phyloP scores from a whole-genome alignment of 2,888 invertebrate species.

The Drosophila rellima region DNA sequence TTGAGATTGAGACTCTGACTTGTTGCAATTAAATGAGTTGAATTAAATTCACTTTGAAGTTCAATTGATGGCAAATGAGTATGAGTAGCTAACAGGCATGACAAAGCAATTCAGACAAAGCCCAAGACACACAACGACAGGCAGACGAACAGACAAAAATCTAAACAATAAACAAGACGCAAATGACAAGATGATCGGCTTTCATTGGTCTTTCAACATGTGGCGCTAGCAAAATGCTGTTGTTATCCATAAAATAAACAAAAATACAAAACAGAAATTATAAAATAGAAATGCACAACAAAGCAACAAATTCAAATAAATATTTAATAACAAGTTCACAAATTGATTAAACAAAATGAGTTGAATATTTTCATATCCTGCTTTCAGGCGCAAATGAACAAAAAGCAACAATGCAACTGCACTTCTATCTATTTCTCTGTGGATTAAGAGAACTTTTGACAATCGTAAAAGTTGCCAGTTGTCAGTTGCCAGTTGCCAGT shows the following conservation, averaged over 20 bases:
- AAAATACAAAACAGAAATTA: constrained; percentile 12
- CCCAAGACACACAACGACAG: neutral
- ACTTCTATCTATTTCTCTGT: constrained; percentile 5
- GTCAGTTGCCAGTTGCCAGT: constrained; percentile 16
- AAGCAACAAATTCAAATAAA: constrained; percentile 28
- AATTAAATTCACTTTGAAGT: neutral
- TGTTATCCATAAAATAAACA: constrained; percentile 23
- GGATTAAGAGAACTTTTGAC: constrained; percentile 9
- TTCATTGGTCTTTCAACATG: constrained; percentile 30
- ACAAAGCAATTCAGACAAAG: constrained; percentile 8
- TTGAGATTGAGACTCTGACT: neutral
- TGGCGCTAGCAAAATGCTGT: constrained; percentile 32
- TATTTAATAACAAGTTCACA: constrained; percentile 35
- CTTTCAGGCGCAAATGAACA: constrained; percentile 20
- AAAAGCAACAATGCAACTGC: constrained; percentile 6
- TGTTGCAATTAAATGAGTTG: constrained; percentile 4
- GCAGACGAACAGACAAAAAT: constrained; percentile 4
- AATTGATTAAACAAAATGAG: constrained; percentile 47
- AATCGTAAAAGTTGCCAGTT: constrained; percentile 34
- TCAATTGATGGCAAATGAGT: neutral
- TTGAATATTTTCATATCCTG: constrained; percentile 29
- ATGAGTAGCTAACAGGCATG: neutral
- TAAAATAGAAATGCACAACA: constrained; percentile 4
- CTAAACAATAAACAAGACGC: constrained; percentile 4
- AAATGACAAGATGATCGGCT: constrained; percentile 4